Evolutionary conservation across 2,888 invertebrate genomes (phyloP).

Genomic region (Tolmerus cingulatus): DNA sequence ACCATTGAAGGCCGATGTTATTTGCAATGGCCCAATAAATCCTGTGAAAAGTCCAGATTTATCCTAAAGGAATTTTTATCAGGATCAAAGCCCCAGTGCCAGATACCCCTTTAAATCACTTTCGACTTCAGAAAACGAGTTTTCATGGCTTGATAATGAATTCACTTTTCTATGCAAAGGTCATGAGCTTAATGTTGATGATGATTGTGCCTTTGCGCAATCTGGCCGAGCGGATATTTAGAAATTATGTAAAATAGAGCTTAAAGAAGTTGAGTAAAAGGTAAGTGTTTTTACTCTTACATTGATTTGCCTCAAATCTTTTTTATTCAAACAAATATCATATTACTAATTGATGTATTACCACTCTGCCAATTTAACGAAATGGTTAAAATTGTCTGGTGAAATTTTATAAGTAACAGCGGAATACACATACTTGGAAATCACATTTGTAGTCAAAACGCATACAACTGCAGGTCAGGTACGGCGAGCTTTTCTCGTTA

Average conservation of each 20-base stretch:
- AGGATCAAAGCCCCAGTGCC: neutral
- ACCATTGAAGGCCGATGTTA: neutral
- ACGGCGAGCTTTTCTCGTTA: neutral
- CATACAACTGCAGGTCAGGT: neutral
- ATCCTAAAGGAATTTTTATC: neutral
- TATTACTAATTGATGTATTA: neutral
- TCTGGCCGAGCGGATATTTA: neutral
- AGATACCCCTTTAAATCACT: neutral
- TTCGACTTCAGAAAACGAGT: neutral
- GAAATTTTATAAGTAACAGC: too few relatives aligned
- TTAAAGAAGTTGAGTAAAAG: neutral
- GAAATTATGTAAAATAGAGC: neutral
- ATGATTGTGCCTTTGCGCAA: neutral
- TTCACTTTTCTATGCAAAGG: neutral
- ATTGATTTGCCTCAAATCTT: neutral
- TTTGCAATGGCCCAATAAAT: neutral
- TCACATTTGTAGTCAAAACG: neutral
- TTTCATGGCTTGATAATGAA: neutral
- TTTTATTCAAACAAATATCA: neutral
- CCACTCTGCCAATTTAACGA: too few relatives aligned
- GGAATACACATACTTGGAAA: neutral
- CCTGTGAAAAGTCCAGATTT: neutral
- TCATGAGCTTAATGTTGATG: neutral
- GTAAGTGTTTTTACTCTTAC: neutral
- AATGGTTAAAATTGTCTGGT: too few relatives aligned